These are phyloP conservation scores for Serranus cabrilla DNA, from an alignment of 2,797 vertebrate species.

Conservation along the genomic window DNA sequence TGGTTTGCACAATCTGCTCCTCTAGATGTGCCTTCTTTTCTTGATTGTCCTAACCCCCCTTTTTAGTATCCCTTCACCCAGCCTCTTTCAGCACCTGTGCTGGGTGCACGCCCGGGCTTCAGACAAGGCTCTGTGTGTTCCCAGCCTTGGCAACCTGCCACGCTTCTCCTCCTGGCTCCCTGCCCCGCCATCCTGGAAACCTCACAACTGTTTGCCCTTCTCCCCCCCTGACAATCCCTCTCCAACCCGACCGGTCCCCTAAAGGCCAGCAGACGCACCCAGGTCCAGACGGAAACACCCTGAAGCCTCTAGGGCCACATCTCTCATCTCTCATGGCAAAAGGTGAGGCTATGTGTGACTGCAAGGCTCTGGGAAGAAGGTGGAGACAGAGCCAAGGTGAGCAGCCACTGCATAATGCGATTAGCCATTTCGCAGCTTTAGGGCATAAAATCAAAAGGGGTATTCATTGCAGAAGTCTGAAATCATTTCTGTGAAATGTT, in stretches of 20 bases:
- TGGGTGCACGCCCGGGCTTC: slow-evolving; percentile 80
- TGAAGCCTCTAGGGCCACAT: slow-evolving; percentile 28
- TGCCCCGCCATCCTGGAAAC: slow-evolving; percentile 82
- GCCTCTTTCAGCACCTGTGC: slow-evolving; percentile 85
- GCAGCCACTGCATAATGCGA: slow-evolving; percentile 68
- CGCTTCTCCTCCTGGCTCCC: slow-evolving; percentile 74
- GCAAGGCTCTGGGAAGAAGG: slow-evolving; percentile 38
- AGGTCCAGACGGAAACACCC: slow-evolving; percentile 55
- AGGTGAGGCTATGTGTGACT: slow-evolving; percentile 50
- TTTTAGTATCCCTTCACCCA: slow-evolving; percentile 60
- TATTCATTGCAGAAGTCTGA: slow-evolving; percentile 77
- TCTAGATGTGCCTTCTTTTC: slow-evolving; percentile 55
- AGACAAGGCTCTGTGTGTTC: slow-evolving; percentile 84
- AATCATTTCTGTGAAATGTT: slow-evolving; percentile 75
- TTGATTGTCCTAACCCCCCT: slow-evolving; percentile 38
- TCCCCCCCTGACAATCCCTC: slow-evolving; percentile 53
- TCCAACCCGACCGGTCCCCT: slow-evolving; percentile 36
- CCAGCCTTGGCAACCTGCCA: slow-evolving; percentile 78
- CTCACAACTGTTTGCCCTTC: slow-evolving; percentile 81
- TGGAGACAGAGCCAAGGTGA: slow-evolving; percentile 67
- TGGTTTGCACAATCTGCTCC: slow-evolving; percentile 62
- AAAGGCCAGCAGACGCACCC: slow-evolving; percentile 44
- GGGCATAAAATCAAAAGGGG: slow-evolving; percentile 76
- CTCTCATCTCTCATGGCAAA: slow-evolving; percentile 34
- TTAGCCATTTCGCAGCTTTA: slow-evolving; percentile 73